phyloP scores from a whole-genome alignment of 2,888 invertebrate species.

The Parapristionchus giblindavisi region DNA sequence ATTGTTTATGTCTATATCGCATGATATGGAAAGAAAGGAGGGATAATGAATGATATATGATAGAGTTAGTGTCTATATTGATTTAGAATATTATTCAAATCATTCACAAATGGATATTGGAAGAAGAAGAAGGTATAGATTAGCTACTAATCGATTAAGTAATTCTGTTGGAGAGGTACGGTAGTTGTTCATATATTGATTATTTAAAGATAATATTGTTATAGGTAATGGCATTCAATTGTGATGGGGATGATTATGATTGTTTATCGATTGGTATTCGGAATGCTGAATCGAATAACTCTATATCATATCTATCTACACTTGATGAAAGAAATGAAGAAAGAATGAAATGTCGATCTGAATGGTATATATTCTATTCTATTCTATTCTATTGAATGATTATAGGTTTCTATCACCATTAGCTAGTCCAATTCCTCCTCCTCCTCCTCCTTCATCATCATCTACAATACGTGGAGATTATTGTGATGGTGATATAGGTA shows the following conservation, averaged over 20 bases:
- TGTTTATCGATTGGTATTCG: neutral
- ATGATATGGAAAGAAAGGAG: too few relatives aligned
- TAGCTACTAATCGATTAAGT: conserved; percentile 20
- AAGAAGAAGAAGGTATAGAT: conserved; percentile 33
- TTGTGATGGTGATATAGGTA: too few relatives aligned
- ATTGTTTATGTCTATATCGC: too few relatives aligned
- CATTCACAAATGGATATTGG: conserved; percentile 32
- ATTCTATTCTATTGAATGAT: neutral
- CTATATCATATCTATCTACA: conserved; percentile 70
- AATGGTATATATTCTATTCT: conserved; percentile 81
- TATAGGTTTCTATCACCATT: conserved; percentile 31
- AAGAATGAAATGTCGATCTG: conserved; percentile 93
- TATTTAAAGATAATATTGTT: neutral
- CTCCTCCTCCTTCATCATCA: neutral
- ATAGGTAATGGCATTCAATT: conserved; percentile 14
- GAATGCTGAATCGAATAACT: conserved; percentile 27
- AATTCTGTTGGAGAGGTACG: conserved; percentile 34
- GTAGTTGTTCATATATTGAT: too few relatives aligned
- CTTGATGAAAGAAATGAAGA: conserved; percentile 95
- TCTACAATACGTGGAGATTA: too few relatives aligned
- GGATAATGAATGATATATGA: too few relatives aligned
- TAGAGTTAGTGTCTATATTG: too few relatives aligned
- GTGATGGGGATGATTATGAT: conserved; percentile 11
- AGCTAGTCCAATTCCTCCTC: conserved; percentile 22
- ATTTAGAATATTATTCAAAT: conserved; percentile 23